These are phyloP conservation scores for Acipenser oxyrinchus DNA, from an alignment of 2,797 vertebrate genomes.

Conservation along the genomic window DNA sequence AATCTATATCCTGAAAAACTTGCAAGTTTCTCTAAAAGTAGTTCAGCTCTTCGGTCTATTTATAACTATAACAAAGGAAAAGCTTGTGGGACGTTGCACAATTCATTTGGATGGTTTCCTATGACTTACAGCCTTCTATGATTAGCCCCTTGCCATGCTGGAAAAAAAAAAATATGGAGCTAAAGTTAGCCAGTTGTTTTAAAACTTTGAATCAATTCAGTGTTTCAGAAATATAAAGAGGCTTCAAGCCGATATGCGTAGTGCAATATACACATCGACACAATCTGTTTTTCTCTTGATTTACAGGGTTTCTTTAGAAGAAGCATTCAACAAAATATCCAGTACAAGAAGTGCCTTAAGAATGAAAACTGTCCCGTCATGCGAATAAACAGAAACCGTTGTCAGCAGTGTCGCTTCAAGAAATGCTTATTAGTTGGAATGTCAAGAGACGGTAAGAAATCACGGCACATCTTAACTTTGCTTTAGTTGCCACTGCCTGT, in stretches of 20 bases:
- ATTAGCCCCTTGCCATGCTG: too few species aligned
- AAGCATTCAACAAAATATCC: slow-evolving; percentile 98
- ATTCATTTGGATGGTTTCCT: too few species aligned
- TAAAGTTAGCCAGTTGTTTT: too few species aligned
- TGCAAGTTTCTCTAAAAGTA: background rate
- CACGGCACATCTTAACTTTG: background rate
- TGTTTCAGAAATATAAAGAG: background rate
- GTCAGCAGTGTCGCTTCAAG: slow-evolving; percentile 96
- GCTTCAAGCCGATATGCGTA: background rate
- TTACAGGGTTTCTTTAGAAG: slow-evolving; percentile 91
- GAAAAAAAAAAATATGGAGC: too few species aligned
- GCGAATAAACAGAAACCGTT: slow-evolving; percentile 95
- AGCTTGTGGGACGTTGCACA: too few species aligned
- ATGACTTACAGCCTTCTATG: too few species aligned
- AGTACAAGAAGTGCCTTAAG: slow-evolving; percentile 98
- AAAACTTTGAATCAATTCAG: too few species aligned
- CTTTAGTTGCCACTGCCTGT: too few species aligned
- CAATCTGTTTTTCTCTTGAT: slow-evolving; percentile 11
- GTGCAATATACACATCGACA: background rate
- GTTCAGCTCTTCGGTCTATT: background rate
- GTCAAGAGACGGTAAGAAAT: slow-evolving; percentile 87
- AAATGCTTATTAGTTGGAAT: slow-evolving; percentile 95
- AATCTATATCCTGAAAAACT: slow-evolving; percentile 1
- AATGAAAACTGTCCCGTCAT: slow-evolving; percentile 93
- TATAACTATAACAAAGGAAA: background rate